Evolutionary conservation across 2,113 vertebrate genomes (phyloP), one percentile per base, ranked within the genome.

Genomic region (Patagioenas fasciata): DNA sequence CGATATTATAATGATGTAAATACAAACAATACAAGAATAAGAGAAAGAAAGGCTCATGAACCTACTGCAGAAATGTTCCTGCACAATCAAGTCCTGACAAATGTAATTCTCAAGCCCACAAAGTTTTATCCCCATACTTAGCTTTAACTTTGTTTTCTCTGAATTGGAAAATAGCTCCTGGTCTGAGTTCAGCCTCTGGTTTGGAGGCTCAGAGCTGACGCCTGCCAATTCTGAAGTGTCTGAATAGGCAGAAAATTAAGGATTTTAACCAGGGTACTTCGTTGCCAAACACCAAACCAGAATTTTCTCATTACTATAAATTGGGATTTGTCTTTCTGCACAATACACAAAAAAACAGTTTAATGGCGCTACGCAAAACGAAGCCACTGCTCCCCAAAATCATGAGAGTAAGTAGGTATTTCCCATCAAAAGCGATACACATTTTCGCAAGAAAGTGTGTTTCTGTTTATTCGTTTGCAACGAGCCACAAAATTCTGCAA

Each of bases 271-370:
- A 15, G 10, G 50, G 32, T 9, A 5, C 54, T 72, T 29, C 1
- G 6, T 6, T 80, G 83, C 72, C 64, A 86, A 92, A 91, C 60
- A 83, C 13, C 64, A 86, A 83, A 70, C 28, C 13, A 40, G 91
- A 73, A 53, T 44, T 77, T 38, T 56, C 25, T 66, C 79, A 44
- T 40, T 15, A 44, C 21, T 66, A 8, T 24, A 58, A 51, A 77
- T 10, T 11, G 3, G 29, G 32, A 51, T 67, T 82, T 80, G 5
- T 70, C 42, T 48, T 93, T 56, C 40, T 61, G 14, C 25, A 57
- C 29, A 24, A 34, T 4, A 44, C 2, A n/a, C 11, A 20, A 56
- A 85, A 57, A 31, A 44, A 8, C 2, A 82, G 18, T 64, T 26
- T 15, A 75, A 61, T 0, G 11, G 53, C 64, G 16, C 26, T 38